phyloP scores from a whole-genome alignment of 2,888 invertebrate genomes.

The Drosophila longiperda region DNA sequence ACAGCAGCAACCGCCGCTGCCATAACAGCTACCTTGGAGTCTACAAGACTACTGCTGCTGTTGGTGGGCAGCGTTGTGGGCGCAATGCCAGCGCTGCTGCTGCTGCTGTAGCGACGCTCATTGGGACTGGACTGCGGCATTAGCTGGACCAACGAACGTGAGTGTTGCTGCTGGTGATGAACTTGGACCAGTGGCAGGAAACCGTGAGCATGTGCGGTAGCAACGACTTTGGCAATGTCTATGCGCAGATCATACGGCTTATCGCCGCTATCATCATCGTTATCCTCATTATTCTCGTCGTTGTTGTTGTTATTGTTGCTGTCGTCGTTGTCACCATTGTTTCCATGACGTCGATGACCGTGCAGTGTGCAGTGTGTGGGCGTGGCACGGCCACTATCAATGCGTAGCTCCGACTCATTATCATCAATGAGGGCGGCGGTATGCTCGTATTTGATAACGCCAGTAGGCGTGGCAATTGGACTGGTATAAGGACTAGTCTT shows the following conservation, averaged over 20 bases:
- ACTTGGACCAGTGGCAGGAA: slow-evolving; percentile 41
- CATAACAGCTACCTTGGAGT: slow-evolving; percentile 54
- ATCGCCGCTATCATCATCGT: slow-evolving; percentile 41
- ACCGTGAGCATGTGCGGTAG: slow-evolving; percentile 52
- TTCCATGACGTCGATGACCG: slow-evolving; percentile 44
- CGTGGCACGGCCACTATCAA: slow-evolving; percentile 68
- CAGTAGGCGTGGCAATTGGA: slow-evolving; percentile 67
- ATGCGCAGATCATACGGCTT: slow-evolving; percentile 84
- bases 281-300: slow-evolving; percentile 65
- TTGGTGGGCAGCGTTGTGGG: slow-evolving; percentile 54
- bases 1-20: slow-evolving; percentile 63
- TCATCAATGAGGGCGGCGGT: slow-evolving; percentile 60
- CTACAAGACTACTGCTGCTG: slow-evolving; percentile 42
- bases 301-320: slow-evolving; percentile 54
- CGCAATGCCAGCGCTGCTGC: slow-evolving; percentile 53
- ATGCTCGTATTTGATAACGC: slow-evolving; percentile 81
- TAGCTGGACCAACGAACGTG: slow-evolving; percentile 85
- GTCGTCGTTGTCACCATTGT: slow-evolving; percentile 58
- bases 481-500: slow-evolving; percentile 83
- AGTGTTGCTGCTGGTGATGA: slow-evolving; percentile 44
- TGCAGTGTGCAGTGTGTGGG: slow-evolving; percentile 47
- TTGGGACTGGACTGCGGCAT: slow-evolving; percentile 55
- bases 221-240: slow-evolving; percentile 78
- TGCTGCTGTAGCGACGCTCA: slow-evolving; percentile 77
- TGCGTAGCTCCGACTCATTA: slow-evolving; percentile 63